Base-by-base conservation (phyloP, 2,797 vertebrate species). In the Limosa lapponica region DNA sequence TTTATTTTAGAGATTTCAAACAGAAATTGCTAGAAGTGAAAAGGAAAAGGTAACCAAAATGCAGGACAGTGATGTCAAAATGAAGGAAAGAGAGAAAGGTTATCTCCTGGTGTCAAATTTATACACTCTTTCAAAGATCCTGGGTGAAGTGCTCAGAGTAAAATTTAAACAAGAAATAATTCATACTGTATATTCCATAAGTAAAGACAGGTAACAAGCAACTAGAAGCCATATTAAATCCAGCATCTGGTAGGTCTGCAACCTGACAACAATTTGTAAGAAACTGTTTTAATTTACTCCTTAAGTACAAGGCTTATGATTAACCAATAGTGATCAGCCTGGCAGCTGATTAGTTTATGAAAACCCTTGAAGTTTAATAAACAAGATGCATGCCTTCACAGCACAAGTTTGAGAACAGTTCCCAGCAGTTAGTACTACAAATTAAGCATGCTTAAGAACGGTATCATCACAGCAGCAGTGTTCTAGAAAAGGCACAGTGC, bases 1-100 rank as follows among this genome's bases (percentile, higher is more conserved):
- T 95, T 95, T 84, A 92, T 88, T 95, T 82, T 57, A 86, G 64
- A 95, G 52, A 78, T 62, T 87, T 67, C 64, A 74, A 89, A 78
- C 19, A 88, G 58, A 86, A 96, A 75, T 49, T 92, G 30, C 28
- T 82, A 95, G 79, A 87, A 91, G 46, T 64, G 19, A 89, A 44
- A 44, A 44, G 55, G 43, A 73, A 84, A 71, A 87, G 66, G 72
- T 16, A 84, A 79, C 9, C 30, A 80, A 92, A 90, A 95, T 34
- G 79, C 58, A 87, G 46, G 43, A 67, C 66, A 83, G 75, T 41
- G 46, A 94, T 30, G 46, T 64, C 36, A 91, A 52, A 92, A 89
- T 18, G 59, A 90, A 94, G 81, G 86, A 89, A 89, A 49, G 55
- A 85, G 49, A 87, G 41, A 77, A 90, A 77, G 34, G 30, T 85